Evolutionary conservation across 2,888 invertebrate species (phyloP).

Genomic region (Heterodera filipjevi): DNA sequence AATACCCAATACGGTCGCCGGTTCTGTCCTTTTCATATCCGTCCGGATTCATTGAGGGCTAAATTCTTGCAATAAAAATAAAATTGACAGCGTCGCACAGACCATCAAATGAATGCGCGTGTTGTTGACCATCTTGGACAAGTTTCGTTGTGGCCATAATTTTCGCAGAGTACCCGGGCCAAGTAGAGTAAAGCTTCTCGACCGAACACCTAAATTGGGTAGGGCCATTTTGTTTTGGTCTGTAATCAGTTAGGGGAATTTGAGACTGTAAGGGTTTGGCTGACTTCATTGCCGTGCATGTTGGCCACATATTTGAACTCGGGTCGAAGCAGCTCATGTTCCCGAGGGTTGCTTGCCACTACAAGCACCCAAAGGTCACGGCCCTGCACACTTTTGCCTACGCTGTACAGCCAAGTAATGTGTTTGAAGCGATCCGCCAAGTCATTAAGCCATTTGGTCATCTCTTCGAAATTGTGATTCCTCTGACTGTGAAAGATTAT

Average conservation of each 20-base stretch:
- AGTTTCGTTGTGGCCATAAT: slow-evolving; percentile 76
- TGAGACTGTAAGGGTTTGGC: no score
- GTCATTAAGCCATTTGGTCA: slow-evolving; percentile 58
- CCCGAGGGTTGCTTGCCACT: slow-evolving; percentile 77
- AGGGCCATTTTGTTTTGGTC: no score
- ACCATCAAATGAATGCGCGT: slow-evolving; percentile 85
- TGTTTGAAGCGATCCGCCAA: slow-evolving; percentile 57
- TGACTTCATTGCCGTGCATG: slow-evolving; percentile 95
- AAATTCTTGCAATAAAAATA: no score
- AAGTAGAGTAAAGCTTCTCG: slow-evolving; percentile 82
- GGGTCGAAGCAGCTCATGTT: slow-evolving; percentile 82
- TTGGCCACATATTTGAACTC: slow-evolving; percentile 92
- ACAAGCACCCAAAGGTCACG: slow-evolving; percentile 75
- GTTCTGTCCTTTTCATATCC: slow-evolving; percentile 83
- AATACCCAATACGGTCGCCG: slow-evolving; percentile 60
- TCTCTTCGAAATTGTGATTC: slow-evolving; percentile 61
- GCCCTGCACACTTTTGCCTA: slow-evolving; percentile 84
- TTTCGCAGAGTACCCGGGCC: slow-evolving; percentile 83
- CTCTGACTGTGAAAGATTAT: no score
- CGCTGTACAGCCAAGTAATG: slow-evolving; percentile 68
- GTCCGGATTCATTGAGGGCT: slow-evolving; percentile 95
- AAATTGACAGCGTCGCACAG: no score
- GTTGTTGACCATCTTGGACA: slow-evolving; percentile 79
- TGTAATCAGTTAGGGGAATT: no score
- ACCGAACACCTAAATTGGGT: slow-evolving; percentile 72